Base-by-base conservation (phyloP, 2,113 vertebrate species). In the Periophthalmodon schlosseri region DNA sequence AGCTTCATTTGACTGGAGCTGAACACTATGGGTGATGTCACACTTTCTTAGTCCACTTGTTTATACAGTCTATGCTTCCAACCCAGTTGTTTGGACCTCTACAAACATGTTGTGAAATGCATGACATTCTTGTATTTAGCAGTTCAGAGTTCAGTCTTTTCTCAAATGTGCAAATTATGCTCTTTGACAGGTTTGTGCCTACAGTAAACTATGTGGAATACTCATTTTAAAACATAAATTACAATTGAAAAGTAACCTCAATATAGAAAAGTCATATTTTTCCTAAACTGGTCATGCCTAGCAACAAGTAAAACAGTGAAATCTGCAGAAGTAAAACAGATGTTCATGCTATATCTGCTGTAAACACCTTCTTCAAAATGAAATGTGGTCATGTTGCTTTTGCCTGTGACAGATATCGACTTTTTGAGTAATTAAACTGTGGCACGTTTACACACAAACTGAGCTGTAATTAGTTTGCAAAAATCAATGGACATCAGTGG, bases 401-500 rank as follows among this genome's bases (percentile, higher is more conserved):
- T 33, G 13, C 23, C 12, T 18, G 60, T 16, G 60, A 16, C 39
- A 64, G 13, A 49, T 18, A 52, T 69, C 72, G 66, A 80, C 71
- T 39, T 63, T 14, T 64, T 0, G 64, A 12, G 46, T 63, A 52
- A 76, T 58, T 75, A 8, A 75, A 68, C 33, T 72, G 47, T 46
- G 54, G 54, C 68, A 4, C 66, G 18, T 71, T 75, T 76, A 44
- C 74, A 75, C 70, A 75, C 64, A 80, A 71, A 57, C 28, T 47
- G 46, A 44, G 20, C 56, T 67, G 18, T 86, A 81, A 85, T 86
- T 78, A 74, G 74, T 79, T 69, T 70, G 72, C 18, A 39, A 56
- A 39, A 72, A 68, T 73, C 56, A 68, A 74, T 77, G 47, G 11
- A 63, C 46, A 44, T 52, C 16, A 4, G 46, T 67, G 64, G 60